These are phyloP conservation scores for Pecten maximus DNA, from an alignment of 2,888 invertebrate species.

Conservation along the genomic window DNA sequence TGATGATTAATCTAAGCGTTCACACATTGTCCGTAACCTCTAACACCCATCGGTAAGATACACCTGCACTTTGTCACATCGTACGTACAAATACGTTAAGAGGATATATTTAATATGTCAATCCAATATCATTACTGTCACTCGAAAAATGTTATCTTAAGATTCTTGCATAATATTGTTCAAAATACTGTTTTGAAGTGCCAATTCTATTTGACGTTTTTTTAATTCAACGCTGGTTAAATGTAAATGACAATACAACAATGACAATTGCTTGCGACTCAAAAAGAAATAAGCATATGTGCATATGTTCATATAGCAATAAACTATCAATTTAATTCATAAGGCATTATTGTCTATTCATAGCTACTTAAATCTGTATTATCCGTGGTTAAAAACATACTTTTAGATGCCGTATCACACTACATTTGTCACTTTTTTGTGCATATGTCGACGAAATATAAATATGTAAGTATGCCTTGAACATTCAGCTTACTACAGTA, in stretches of 20 bases:
- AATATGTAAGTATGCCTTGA: too few species aligned
- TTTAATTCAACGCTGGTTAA: neutral
- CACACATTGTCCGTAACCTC: neutral
- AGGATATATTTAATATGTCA: neutral
- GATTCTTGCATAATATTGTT: neutral
- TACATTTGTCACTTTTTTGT: too few species aligned
- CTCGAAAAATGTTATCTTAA: neutral
- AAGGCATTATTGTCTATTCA: neutral
- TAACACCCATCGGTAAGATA: neutral
- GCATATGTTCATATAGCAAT: neutral
- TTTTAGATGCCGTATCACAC: too few species aligned
- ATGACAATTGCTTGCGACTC: neutral
- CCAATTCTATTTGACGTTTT: neutral
- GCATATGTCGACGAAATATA: too few species aligned
- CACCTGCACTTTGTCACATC: neutral
- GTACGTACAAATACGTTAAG: neutral
- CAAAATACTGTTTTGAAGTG: conserved; percentile 2
- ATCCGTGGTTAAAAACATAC: too few species aligned
- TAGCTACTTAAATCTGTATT: neutral
- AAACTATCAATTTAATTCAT: neutral
- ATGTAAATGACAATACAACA: neutral
- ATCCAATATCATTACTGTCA: neutral
- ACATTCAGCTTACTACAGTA: too few species aligned
- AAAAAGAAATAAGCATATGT: neutral
- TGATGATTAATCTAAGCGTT: neutral